Evolutionary conservation across 2,888 invertebrate genomes (phyloP).

Genomic region (Cepaea hortensis): DNA sequence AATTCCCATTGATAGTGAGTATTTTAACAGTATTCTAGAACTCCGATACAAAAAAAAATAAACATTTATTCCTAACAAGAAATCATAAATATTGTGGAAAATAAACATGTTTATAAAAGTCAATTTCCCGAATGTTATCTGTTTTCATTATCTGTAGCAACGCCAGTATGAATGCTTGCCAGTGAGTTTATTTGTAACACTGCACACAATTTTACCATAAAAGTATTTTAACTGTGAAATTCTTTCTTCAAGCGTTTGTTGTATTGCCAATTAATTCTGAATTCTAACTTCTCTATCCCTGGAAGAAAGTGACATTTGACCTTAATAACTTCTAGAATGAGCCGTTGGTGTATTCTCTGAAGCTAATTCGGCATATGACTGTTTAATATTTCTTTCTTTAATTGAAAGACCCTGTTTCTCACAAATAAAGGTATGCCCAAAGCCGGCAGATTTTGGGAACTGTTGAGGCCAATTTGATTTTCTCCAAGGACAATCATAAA

Average conservation of each 20-base stretch:
- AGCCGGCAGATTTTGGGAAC: constrained; percentile 24
- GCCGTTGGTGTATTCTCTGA: neutral
- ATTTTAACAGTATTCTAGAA: neutral
- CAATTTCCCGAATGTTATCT: neutral
- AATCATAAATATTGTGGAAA: too few relatives aligned
- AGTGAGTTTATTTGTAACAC: neutral
- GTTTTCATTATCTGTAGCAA: neutral
- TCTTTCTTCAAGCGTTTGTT: neutral
- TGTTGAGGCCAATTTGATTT: constrained; percentile 26
- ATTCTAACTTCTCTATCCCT: neutral
- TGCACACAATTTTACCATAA: neutral
- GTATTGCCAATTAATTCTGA: constrained; percentile 3
- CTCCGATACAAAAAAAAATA: neutral
- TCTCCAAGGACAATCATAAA: constrained; percentile 29
- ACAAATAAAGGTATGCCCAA: neutral
- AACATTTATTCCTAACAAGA: neutral
- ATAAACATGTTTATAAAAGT: neutral
- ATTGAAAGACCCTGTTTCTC: neutral
- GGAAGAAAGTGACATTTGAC: constrained; percentile 1
- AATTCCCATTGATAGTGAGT: neutral
- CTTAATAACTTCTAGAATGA: neutral
- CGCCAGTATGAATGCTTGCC: neutral
- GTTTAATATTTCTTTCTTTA: constrained; percentile 26
- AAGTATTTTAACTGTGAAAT: neutral
- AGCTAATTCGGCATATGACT: constrained; percentile 37